These are phyloP conservation scores for Steinernema scapterisci DNA, from an alignment of 2,888 invertebrate genomes.

Conservation along the genomic window DNA sequence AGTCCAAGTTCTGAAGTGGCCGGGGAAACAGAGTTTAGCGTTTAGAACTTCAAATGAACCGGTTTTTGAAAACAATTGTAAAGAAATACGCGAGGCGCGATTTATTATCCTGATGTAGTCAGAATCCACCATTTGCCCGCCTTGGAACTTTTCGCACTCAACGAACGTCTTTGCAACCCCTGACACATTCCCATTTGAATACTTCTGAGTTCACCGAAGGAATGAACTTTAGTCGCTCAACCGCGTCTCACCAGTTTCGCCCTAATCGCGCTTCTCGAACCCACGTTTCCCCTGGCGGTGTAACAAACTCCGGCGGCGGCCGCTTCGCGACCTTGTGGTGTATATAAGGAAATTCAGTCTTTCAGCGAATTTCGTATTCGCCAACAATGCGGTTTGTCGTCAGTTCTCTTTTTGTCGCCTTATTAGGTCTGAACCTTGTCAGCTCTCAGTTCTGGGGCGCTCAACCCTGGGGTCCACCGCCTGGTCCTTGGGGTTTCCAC, in stretches of 20 bases:
- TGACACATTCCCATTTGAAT: background rate
- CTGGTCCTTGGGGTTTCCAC: slow-evolving; percentile 2
- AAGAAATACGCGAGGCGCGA: no score
- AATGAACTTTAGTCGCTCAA: slow-evolving; percentile 8
- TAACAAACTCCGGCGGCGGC: background rate
- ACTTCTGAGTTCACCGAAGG: background rate
- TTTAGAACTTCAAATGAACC: no score
- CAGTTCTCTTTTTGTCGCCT: background rate
- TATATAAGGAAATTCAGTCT: slow-evolving; percentile 2
- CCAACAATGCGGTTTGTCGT: background rate
- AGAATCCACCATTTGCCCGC: no score
- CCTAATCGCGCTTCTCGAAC: background rate
- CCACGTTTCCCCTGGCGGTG: background rate
- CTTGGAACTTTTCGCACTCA: background rate
- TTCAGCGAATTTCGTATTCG: background rate
- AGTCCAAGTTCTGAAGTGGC: no score
- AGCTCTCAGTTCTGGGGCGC: background rate
- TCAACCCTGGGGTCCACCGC: background rate
- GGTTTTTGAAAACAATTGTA: no score
- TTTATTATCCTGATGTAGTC: no score
- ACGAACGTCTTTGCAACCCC: background rate
- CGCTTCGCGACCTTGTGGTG: background rate
- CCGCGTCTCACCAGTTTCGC: background rate
- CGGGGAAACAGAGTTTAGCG: no score
- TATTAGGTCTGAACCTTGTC: background rate